Conservation (phyloP, 2,797 vertebrate species). For the Sylvilagus floridanus region DNA sequence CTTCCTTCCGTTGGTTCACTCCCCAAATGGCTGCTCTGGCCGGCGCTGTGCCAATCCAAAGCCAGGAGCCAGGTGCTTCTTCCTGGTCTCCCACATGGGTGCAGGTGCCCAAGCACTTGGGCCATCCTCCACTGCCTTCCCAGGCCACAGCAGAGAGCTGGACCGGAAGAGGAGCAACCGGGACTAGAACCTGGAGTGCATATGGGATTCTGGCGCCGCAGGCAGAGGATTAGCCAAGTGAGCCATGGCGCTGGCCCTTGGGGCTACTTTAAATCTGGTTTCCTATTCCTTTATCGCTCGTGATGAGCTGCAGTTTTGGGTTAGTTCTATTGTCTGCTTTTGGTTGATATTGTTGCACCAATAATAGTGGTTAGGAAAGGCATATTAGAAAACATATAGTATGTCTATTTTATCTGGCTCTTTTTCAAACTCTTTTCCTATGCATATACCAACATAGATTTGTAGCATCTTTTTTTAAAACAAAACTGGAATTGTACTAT, state of each 20-base stretch:
- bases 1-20: no score
- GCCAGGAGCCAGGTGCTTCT: no score
- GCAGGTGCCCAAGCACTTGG: no score
- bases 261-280: background rate
- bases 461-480: background rate
- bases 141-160: no score
- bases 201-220: no score
- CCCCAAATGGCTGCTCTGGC: no score
- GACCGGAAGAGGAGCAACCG: no score
- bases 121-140: no score
- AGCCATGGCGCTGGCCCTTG: background rate
- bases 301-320: background rate
- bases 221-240: no score
- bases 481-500: constrained; percentile 4
- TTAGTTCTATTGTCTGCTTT: constrained; percentile 7
- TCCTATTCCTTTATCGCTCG: background rate
- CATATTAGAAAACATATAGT: background rate
- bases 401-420: background rate
- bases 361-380: background rate
- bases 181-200: no score
- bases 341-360: background rate
- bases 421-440: constrained; percentile 1
- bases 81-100: no score
- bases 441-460: background rate
- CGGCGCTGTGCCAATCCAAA: no score